Percentiles rank a stretch among this genome's conserved stretches.
Conservation (phyloP, 2,113 vertebrate species). For the Myotis davidii region DNA sequence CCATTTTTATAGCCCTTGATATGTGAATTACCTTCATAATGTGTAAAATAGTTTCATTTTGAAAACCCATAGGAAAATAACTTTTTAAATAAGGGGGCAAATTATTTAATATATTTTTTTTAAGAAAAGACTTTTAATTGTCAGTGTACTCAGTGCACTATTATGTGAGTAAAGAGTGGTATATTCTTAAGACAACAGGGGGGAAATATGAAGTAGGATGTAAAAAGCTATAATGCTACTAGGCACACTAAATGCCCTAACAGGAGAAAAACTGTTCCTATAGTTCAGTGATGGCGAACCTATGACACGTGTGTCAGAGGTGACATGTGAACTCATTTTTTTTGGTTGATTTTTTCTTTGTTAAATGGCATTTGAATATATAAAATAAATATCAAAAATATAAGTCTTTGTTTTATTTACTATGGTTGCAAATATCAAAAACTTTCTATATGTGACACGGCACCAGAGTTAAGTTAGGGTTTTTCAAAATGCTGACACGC, state of each 20-base stretch:
- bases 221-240: background rate
- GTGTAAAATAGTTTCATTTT: constrained; percentile 22
- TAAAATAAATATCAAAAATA: too few relatives aligned
- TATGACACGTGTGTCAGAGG: too few relatives aligned
- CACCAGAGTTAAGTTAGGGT: too few relatives aligned
- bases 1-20: background rate
- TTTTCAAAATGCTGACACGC: too few relatives aligned
- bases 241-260: background rate
- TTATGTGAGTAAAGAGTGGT: background rate
- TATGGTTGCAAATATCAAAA: too few relatives aligned
- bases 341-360: too few relatives aligned
- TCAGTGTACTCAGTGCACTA: background rate
- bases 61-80: background rate
- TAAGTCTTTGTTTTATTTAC: too few relatives aligned
- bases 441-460: too few relatives aligned
- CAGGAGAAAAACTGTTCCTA: background rate
- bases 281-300: background rate
- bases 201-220: background rate
- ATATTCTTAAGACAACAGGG: background rate
- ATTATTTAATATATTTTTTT: background rate
- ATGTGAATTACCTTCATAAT: constrained; percentile 10
- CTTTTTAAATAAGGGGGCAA: background rate
- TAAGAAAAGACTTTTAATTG: background rate
- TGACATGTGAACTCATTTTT: too few relatives aligned
- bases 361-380: too few relatives aligned